Base-by-base conservation (phyloP, 2,888 invertebrate species). In the Tenthredo livida region DNA sequence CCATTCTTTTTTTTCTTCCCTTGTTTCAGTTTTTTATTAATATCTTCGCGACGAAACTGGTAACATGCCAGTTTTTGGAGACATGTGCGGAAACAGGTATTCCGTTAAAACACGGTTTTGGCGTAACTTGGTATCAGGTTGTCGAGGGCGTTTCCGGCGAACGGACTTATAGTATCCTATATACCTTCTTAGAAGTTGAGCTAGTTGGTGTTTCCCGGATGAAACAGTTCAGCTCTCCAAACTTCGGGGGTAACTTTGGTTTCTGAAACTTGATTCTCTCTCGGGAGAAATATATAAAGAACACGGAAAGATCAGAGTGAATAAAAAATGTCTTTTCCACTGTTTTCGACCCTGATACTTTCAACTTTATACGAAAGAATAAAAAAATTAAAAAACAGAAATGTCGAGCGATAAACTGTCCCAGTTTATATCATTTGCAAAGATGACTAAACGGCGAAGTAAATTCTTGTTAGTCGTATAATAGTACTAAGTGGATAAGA, bases 201-300 rank as follows among this genome's bases (percentile, higher is more conserved):
- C 58, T n/a, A n/a, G n/a, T 78, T 78, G 78, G 37, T 58, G 50
- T 47, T 61, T 21, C 61, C 58, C 25, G 54, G 40, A 40, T 58
- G 54, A 61, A 78, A 78, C 78, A 61, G 58, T 78, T 78, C 37
- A 61, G 37, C 58, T 78, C 54, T 58, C 5, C 21, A 21, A 78
- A 78, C 58, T 78, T 50, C 47, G 61, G 37, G 50, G 37, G 33
- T 29, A 73, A 78, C 78, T 78, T 40, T 58, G 78, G 58, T 78
- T 78, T 78, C 54, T 58, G 37, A 61, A 78, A 78, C 78, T 78
- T 78, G 78, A 78, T 78, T 78, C 78, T 58, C 78, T 78, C 54
- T 33, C 37, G 58, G 78, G 78, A 78, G 40, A 21, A 78, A 61
- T 33, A 61, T 33, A 40, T 37, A 29, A 50, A 17, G 21, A 75